Evolutionary conservation across 2,888 invertebrate genomes (phyloP).

Genomic region (Andrena bucephala): DNA sequence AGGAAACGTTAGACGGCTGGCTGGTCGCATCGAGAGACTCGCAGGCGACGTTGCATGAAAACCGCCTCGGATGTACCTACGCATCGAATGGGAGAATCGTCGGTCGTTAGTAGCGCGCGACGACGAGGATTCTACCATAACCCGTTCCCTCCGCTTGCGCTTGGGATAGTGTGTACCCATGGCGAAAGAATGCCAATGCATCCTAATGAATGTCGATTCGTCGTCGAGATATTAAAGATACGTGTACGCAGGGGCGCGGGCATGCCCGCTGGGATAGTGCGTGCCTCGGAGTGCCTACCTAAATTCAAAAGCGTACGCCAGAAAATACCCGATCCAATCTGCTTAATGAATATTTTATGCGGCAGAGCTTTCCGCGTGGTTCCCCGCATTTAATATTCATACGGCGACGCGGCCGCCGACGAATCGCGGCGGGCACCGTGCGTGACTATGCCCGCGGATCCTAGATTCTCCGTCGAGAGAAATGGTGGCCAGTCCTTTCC

Average conservation of each 20-base stretch:
- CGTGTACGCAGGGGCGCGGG: constrained; percentile 44
- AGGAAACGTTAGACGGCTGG: constrained; percentile 16
- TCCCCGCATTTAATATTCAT: constrained; percentile 27
- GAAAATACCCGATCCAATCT: constrained; percentile 40
- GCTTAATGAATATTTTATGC: constrained; percentile 54
- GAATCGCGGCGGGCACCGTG: background rate
- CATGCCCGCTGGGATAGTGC: constrained; percentile 32
- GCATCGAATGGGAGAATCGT: constrained; percentile 45
- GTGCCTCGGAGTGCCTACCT: constrained; percentile 42
- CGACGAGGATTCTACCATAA: constrained; percentile 49
- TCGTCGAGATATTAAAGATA: constrained; percentile 75
- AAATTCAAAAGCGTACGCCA: constrained; percentile 55
- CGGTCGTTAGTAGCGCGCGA: constrained; percentile 52
- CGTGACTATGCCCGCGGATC: background rate
- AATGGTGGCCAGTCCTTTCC: background rate
- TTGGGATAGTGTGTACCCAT: constrained; percentile 3
- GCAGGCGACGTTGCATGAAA: constrained; percentile 36
- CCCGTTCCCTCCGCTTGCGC: constrained; percentile 35
- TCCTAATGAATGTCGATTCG: constrained; percentile 79
- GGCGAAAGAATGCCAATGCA: constrained; percentile 76
- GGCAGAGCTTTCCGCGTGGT: background rate
- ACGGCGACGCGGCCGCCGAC: background rate
- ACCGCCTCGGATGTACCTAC: constrained; percentile 22
- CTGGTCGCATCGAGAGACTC: constrained; percentile 23
- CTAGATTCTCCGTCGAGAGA: background rate